phyloP scores from a whole-genome alignment of 2,888 invertebrate species.

The Pammene fasciana region DNA sequence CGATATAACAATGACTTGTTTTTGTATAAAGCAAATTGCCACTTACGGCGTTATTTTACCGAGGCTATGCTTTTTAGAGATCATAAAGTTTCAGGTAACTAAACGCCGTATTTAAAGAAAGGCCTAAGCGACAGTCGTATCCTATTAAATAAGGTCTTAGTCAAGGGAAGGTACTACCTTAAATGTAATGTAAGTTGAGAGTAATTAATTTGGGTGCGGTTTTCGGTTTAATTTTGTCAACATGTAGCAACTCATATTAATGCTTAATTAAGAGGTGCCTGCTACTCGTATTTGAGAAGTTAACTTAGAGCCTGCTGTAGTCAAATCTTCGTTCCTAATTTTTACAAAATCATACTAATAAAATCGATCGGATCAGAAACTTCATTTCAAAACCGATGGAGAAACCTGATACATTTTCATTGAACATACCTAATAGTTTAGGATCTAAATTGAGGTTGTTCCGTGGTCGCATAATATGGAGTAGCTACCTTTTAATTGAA shows the following conservation, averaged over 20 bases:
- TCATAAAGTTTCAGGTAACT: conserved; percentile 13
- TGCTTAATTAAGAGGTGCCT: conserved; percentile 2
- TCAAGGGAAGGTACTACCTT: background rate
- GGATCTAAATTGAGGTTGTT: too few relatives aligned
- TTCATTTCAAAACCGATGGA: too few relatives aligned
- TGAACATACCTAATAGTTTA: too few relatives aligned
- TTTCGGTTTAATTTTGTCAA: conserved; percentile 28
- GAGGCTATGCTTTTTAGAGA: background rate
- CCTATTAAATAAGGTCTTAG: background rate
- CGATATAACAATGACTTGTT: background rate
- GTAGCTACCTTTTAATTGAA: too few relatives aligned
- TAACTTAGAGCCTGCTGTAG: too few relatives aligned
- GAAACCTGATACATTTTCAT: too few relatives aligned
- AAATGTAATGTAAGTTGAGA: conserved; percentile 3
- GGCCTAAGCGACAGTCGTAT: background rate
- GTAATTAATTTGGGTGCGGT: conserved; percentile 22
- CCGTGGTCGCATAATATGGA: too few relatives aligned
- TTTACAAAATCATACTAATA: too few relatives aligned
- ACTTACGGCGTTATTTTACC: background rate
- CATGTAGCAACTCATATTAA: conserved; percentile 8
- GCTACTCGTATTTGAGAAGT: too few relatives aligned
- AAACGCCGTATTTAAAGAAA: background rate
- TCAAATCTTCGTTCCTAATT: too few relatives aligned
- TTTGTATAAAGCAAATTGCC: background rate
- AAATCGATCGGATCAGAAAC: too few relatives aligned